These are phyloP conservation scores for Catocala nupta DNA, from an alignment of 2,888 invertebrate species.

Conservation along the genomic window DNA sequence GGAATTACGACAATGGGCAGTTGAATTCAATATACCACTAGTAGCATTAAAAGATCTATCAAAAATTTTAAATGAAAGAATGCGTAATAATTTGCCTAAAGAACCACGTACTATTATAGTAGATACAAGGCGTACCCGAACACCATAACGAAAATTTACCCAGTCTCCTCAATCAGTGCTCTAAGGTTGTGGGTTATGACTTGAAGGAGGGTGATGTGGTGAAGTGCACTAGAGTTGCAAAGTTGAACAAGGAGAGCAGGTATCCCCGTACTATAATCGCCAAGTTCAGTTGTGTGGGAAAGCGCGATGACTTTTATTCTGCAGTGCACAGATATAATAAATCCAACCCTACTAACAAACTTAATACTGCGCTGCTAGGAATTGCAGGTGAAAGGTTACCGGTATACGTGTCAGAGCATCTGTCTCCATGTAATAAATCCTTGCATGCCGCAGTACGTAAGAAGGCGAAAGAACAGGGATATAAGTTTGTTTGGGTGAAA, in stretches of 20 bases:
- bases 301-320: constrained; percentile 1
- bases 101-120: too few species aligned
- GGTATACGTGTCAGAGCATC: constrained; percentile 4
- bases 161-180: background rate
- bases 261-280: background rate
- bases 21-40: too few species aligned
- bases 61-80: too few species aligned
- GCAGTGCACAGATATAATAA: constrained; percentile 2
- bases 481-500: background rate
- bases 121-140: too few species aligned
- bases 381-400: constrained; percentile 1
- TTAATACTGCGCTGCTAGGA: constrained; percentile 1
- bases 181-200: background rate
- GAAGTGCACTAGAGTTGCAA: constrained; percentile 1
- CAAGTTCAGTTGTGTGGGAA: background rate
- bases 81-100: too few species aligned
- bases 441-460: background rate
- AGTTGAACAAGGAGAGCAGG: constrained; percentile 1
- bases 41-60: too few species aligned
- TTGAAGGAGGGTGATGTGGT: background rate
- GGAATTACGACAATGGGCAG: too few species aligned
- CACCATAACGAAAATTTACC: background rate
- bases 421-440: background rate
- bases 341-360: background rate
- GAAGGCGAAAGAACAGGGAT: constrained; percentile 2